phyloP scores from a whole-genome alignment of 2,888 invertebrate genomes.

The Drosophila kanekoi region DNA sequence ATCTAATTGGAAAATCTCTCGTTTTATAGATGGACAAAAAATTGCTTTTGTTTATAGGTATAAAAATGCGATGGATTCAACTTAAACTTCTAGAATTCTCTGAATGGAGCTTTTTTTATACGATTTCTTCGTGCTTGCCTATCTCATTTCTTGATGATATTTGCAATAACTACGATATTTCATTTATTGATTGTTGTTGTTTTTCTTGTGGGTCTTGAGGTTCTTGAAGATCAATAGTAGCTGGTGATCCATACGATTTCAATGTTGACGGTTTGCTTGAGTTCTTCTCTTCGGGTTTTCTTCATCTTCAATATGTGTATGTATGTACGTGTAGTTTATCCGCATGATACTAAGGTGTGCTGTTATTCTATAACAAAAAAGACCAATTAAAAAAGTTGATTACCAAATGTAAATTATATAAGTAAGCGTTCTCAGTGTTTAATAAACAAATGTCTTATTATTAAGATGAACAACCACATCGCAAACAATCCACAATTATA shows the following conservation, averaged over 20 bases:
- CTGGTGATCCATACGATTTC: slow-evolving; percentile 72
- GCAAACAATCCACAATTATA: too few relatives aligned
- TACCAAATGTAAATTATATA: too few relatives aligned
- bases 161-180: slow-evolving; percentile 74
- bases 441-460: too few relatives aligned
- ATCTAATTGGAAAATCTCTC: slow-evolving; percentile 20
- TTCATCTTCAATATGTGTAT: slow-evolving; percentile 21
- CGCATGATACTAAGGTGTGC: slow-evolving; percentile 65
- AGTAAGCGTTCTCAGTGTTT: too few relatives aligned
- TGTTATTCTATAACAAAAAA: slow-evolving; percentile 35
- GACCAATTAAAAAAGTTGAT: too few relatives aligned
- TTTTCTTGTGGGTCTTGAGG: slow-evolving; percentile 54
- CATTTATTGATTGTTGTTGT: slow-evolving; percentile 70
- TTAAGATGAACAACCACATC: too few relatives aligned
- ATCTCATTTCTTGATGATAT: slow-evolving; percentile 43
- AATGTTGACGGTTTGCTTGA: slow-evolving; percentile 70
- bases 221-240: slow-evolving; percentile 58
- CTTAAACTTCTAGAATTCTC: slow-evolving; percentile 41
- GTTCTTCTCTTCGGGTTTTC: slow-evolving; percentile 70
- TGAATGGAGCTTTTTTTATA: slow-evolving; percentile 10
- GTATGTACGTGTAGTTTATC: slow-evolving; percentile 29
- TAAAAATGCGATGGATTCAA: slow-evolving; percentile 50
- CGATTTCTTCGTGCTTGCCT: slow-evolving; percentile 23
- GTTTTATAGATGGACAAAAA: slow-evolving; percentile 24
- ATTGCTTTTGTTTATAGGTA: slow-evolving; percentile 24